Evolutionary conservation across 2,888 invertebrate genomes (phyloP).

Genomic region (Rambutsinella grinnellia): DNA sequence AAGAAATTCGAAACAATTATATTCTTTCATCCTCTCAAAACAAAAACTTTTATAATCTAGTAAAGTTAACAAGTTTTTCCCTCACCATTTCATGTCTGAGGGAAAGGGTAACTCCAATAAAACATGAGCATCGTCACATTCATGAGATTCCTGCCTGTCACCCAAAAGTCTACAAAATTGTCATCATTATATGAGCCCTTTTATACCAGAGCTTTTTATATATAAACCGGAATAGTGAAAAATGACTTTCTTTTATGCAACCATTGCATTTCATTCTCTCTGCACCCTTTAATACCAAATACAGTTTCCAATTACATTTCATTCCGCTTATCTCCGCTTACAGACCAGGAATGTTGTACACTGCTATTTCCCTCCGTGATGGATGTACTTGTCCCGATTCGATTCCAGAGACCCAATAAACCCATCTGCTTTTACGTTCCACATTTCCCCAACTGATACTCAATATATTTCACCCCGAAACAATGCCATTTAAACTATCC

Average conservation of each 20-base stretch:
- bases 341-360: not conserved
- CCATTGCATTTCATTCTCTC: not conserved
- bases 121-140: constrained; percentile 52
- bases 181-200: constrained; percentile 39
- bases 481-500: not conserved
- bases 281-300: not conserved
- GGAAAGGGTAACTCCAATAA: constrained; percentile 40
- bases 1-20: not conserved
- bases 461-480: not conserved
- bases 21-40: not conserved
- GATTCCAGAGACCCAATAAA: not conserved
- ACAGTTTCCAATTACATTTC: not conserved
- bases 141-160: constrained; percentile 52
- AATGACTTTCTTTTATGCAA: not conserved
- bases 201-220: too few species aligned
- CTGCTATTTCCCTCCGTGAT: not conserved
- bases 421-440: not conserved
- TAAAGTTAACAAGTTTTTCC: too few species aligned
- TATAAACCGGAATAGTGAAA: not conserved
- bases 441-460: not conserved
- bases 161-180: constrained; percentile 46
- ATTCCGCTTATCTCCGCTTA: not conserved
- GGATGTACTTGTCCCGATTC: not conserved
- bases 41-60: not conserved
- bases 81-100: constrained; percentile 5